Evolutionary conservation across 1,140 invertebrate genomes (phyloP).

Genomic region (Aradophagus sp.): DNA sequence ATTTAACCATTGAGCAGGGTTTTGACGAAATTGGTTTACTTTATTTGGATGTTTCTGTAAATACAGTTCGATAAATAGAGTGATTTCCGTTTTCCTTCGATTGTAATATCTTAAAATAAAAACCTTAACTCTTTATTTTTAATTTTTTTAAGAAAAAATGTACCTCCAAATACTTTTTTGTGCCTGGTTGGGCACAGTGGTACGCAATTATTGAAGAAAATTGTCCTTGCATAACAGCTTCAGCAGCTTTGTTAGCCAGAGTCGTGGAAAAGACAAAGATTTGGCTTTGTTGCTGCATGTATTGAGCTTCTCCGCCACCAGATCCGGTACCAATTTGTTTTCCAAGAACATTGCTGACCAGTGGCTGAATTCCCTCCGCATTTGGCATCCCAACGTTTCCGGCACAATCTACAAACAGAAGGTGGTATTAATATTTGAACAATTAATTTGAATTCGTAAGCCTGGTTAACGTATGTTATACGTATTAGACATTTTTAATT

Average conservation of each 20-base stretch:
- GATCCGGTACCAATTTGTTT: conserved; percentile 87
- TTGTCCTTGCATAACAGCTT: conserved; percentile 90
- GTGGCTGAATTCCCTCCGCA: conserved; percentile 80
- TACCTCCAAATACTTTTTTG: conserved; percentile 96
- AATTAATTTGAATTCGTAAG: background rate
- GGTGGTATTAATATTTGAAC: conserved; percentile 3
- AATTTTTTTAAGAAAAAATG: no score
- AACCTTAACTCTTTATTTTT: no score
- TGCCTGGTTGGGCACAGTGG: conserved; percentile 95
- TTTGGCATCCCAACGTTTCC: conserved; percentile 65
- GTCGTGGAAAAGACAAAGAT: conserved; percentile 98
- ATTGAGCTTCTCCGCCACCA: conserved; percentile 80
- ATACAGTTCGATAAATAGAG: background rate
- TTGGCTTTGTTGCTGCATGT: conserved; percentile 97
- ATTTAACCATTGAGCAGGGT: conserved; percentile 87
- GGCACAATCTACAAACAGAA: conserved; percentile 60
- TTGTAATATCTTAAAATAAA: no score
- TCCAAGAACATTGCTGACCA: conserved; percentile 85
- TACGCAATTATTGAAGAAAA: conserved; percentile 95
- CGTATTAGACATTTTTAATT: no score
- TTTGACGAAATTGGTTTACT: conserved; percentile 89
- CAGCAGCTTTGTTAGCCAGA: conserved; percentile 95
- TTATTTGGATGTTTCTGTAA: conserved; percentile 91
- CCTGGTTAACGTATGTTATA: no score
- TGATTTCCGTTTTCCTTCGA: no score